Evolutionary conservation across 2,797 vertebrate genomes (phyloP).

Genomic region (Spondyliosoma cantharus): DNA sequence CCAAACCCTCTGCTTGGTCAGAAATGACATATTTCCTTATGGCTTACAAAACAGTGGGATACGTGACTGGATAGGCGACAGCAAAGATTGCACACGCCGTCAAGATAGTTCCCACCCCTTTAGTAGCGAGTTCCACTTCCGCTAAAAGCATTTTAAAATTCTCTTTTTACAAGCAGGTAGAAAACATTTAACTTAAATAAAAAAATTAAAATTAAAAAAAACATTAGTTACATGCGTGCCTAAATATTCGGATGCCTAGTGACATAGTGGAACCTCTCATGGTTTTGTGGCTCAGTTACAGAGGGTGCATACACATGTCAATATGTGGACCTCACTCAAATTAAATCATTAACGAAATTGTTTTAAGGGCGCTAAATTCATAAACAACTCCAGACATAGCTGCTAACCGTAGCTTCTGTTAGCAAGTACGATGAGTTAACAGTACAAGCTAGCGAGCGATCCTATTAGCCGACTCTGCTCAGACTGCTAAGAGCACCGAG

Average conservation of each 20-base stretch:
- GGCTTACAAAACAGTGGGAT: constrained; percentile 19
- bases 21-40: neutral
- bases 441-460: too few relatives aligned
- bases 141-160: neutral
- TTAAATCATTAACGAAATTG: neutral
- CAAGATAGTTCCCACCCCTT: constrained; percentile 41
- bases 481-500: too few relatives aligned
- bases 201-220: too few relatives aligned
- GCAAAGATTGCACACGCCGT: constrained; percentile 25
- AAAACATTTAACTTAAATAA: neutral
- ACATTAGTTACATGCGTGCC: neutral
- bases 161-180: neutral
- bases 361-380: too few relatives aligned
- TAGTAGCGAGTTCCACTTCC: too few relatives aligned
- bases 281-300: neutral
- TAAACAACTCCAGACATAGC: too few relatives aligned
- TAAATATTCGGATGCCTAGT: neutral
- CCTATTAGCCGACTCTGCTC: too few relatives aligned
- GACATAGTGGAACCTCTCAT: neutral
- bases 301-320: too few relatives aligned
- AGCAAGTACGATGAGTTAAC: too few relatives aligned
- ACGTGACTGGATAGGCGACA: neutral
- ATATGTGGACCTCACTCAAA: neutral
- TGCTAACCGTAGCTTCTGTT: too few relatives aligned
- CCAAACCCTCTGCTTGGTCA: constrained; percentile 9